Conservation (phyloP, 1,140 invertebrate genomes). For the Drosophila truncata region DNA sequence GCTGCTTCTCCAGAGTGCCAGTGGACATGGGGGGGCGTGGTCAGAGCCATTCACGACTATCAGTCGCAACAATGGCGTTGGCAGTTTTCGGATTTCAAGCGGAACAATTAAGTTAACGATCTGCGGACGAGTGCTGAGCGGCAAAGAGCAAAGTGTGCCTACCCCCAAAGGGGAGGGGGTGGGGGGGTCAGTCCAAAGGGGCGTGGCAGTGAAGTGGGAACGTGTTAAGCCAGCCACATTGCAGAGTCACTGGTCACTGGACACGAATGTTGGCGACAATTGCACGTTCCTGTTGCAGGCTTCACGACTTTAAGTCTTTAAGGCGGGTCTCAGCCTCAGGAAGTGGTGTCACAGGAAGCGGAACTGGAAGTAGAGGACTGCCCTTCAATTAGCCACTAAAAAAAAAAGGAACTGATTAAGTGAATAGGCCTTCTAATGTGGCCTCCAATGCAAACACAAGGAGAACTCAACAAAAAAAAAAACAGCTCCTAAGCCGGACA, state of each 20-base stretch:
- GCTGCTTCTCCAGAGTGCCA: background rate
- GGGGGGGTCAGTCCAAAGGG: background rate
- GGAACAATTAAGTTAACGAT: conserved; percentile 83
- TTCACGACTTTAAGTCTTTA: conserved; percentile 37
- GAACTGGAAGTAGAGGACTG: background rate
- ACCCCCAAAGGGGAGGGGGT: conserved; percentile 7
- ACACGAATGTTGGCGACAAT: conserved; percentile 46
- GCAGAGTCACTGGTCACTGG: conserved; percentile 15
- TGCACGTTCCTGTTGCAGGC: conserved; percentile 25
- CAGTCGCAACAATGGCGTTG: conserved; percentile 78
- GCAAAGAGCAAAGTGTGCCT: conserved; percentile 71
- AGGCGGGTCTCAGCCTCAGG: background rate
- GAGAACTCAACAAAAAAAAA: background rate
- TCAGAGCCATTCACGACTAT: conserved; percentile 49
- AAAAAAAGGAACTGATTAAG: conserved; percentile 63
- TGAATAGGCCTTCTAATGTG: conserved; percentile 63
- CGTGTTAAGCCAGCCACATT: conserved; percentile 53
- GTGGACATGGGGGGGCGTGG: conserved; percentile 16
- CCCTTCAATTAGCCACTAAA: conserved; percentile 60
- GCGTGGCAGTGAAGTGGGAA: conserved; percentile 27
- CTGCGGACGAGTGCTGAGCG: conserved; percentile 68
- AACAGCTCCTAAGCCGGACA: conserved; percentile 25
- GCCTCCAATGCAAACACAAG: conserved; percentile 11
- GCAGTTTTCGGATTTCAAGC: conserved; percentile 80
- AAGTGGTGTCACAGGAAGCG: background rate